Evolutionary conservation across 2,888 invertebrate species (phyloP), one percentile per base, ranked within the genome.

Genomic region (Ashinkailepas kermadecensis): DNA sequence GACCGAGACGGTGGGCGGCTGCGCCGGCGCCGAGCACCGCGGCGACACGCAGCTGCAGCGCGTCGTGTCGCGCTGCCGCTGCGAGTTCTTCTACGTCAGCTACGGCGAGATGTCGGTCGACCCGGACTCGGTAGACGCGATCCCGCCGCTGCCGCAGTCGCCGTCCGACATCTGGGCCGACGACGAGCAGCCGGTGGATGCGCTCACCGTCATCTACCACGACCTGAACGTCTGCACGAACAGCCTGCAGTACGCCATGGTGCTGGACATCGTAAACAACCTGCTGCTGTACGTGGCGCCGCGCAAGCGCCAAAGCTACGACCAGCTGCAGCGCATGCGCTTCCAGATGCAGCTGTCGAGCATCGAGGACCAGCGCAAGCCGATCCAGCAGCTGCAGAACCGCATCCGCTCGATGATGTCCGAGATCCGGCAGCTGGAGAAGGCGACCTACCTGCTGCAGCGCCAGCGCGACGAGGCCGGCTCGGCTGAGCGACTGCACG

Each of bases 161-260:
- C 79, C 79, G 13, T 23, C 58, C n/a, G 92, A 92, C 67, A 92
- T 92, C 1, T 95, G 95, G 93, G 93, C 93, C 86, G 91, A 93
- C 83, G 91, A 92, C 84, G 93, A 94, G 85, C 94, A 94, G 83
- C 95, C 96, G 2, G 96, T 96, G 79, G 98, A 99, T 89, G 96
- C 97, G 4, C 97, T 99, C 87, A 98, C 97, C 0, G 90, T 99
- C 80, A 96, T 98, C 92, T 99, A 99, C 89, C 96, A 99, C 87
- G 99, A 99, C 89, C 90, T 99, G 64, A 97, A 98, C 87, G 96
- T 97, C n/a, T 96, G 95, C 89, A 97, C 97, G 74, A 98, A 97
- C 89, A 85, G 87, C 85, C 86, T 88, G 39, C 91, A 96, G 92
- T 99, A 98, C 88, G 95, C 94, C 3, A 98, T 99, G 96, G 92